Conservation (phyloP, 2,113 vertebrate genomes). For the Gorsachius goisagi region DNA sequence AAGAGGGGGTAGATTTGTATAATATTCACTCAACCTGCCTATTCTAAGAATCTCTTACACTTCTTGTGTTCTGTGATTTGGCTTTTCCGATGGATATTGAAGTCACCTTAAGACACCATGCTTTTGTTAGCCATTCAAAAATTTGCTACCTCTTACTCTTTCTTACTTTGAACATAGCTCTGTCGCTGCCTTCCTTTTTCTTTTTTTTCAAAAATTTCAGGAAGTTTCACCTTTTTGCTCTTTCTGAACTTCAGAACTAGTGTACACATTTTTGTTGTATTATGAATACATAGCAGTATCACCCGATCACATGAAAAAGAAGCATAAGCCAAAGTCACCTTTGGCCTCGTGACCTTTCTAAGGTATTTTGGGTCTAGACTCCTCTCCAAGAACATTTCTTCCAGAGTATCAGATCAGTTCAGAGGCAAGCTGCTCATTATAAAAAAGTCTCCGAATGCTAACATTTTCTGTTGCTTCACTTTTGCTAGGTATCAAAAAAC, state of each 20-base stretch:
- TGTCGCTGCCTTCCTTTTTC: background rate
- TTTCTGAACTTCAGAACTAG: background rate
- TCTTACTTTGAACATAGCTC: background rate
- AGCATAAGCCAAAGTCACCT: background rate
- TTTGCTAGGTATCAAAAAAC: background rate
- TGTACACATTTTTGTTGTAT: background rate
- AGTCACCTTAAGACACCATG: background rate
- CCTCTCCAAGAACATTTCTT: background rate
- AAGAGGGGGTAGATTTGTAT: background rate
- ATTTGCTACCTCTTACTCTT: background rate
- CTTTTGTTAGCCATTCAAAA: background rate
- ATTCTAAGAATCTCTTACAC: background rate
- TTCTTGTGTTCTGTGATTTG: background rate
- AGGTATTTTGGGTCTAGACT: background rate
- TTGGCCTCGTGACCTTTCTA: background rate
- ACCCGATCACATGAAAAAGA: background rate
- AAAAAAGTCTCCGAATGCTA: background rate
- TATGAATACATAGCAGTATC: background rate
- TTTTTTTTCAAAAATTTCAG: fast-evolving
- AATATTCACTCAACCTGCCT: background rate
- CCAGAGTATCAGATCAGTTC: background rate
- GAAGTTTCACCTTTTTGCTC: background rate
- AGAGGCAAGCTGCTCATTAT: background rate
- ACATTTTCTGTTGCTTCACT: background rate
- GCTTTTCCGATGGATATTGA: background rate